Evolutionary conservation across 1,140 invertebrate species (phyloP), one percentile per base, ranked within the genome.

Genomic region (Agrypnia vestita): DNA sequence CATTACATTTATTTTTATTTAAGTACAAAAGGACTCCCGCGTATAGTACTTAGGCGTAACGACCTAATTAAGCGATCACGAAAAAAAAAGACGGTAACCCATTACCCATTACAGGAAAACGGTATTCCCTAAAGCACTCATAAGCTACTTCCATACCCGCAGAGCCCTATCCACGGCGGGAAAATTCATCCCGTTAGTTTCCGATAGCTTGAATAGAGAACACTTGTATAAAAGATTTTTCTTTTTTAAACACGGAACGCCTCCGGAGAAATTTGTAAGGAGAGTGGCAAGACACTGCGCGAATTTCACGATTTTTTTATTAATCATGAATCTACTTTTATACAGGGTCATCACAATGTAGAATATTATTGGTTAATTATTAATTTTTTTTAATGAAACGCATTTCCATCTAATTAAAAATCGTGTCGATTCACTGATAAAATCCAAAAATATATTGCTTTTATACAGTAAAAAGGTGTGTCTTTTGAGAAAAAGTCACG

Each of bases 91-190:
- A 71, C 67, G 67, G 10, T 71, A 51, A 67, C 76, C 25, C 61
- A 64, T 81, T 77, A 78, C 76, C 80, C 76, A 81, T 78, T 78
- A 78, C 67, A 44, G 67, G 62, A 77, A 81, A 81, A 43, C 13
- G 61, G 15, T 43, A 51, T 49, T 17, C 49, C 67, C 13, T 44
- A 8, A 51, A 81, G 53, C 43, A 64, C 43, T 67, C 56, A 13
- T 67, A 71, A 71, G 78, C 53, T 43, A 15, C 44, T 56, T 51
- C 61, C 43, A 35, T 62, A 6, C 53, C 46, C 46, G n/a, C 12
- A 25, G 61, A 13, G 11, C 61, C 61, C 21, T 35, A 55, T 21
- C 17, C 53, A 15, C 10, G 55, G 55, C 55, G 55, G 55, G 55
- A 19, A 19, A 51, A 51, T 51, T 51, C 49, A 12, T 51, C 73